These are phyloP conservation scores for Silurus aristotelis DNA, from an alignment of 2,797 vertebrate species.

Conservation along the genomic window DNA sequence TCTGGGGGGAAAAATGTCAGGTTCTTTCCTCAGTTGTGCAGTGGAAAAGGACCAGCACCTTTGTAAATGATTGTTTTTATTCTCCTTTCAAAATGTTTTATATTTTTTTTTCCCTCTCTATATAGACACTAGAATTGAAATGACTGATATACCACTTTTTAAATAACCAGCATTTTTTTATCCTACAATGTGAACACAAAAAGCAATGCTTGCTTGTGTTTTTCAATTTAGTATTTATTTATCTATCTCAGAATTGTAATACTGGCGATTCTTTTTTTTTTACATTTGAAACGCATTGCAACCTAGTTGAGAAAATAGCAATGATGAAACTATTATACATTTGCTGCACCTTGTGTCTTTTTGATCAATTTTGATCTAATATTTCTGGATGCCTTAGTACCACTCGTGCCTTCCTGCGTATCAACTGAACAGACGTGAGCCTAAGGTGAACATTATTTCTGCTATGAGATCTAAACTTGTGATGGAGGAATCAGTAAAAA, in stretches of 20 bases:
- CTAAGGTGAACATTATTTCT: not conserved
- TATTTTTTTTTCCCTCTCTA: not conserved
- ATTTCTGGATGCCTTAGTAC: constrained; percentile 23
- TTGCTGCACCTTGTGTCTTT: not conserved
- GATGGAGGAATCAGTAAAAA: not conserved
- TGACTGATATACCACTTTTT: constrained; percentile 12
- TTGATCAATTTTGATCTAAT: not conserved
- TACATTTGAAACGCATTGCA: not conserved
- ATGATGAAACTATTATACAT: not conserved
- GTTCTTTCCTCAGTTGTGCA: not conserved
- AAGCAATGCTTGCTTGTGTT: not conserved
- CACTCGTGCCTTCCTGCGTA: constrained; percentile 6
- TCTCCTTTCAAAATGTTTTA: not conserved
- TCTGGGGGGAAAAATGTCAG: not conserved
- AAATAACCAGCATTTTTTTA: constrained; percentile 13
- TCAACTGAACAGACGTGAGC: not conserved
- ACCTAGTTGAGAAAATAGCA: not conserved
- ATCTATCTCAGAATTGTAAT: constrained; percentile 33
- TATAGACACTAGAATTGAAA: constrained; percentile 7
- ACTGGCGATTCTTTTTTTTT: not conserved
- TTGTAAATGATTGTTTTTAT: not conserved
- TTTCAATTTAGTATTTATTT: constrained; percentile 22
- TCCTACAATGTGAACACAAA: constrained; percentile 41
- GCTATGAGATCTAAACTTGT: not conserved
- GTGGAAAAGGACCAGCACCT: constrained; percentile 6